phyloP scores from a whole-genome alignment of 2,888 invertebrate genomes.

The Luperina nickerlii region DNA sequence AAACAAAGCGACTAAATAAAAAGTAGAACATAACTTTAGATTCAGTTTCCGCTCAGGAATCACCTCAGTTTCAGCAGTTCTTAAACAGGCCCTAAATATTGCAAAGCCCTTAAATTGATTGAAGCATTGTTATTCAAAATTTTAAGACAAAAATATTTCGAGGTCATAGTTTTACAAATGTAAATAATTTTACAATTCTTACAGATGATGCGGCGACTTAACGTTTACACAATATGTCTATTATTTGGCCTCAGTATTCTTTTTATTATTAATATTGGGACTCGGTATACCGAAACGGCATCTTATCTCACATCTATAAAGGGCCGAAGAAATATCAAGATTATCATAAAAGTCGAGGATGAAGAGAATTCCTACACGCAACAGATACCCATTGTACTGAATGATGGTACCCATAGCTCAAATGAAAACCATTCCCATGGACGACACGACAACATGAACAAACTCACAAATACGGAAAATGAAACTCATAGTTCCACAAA shows the following conservation, averaged over 20 bases:
- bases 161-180: background rate
- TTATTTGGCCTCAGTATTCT: slow-evolving; percentile 87
- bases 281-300: slow-evolving; percentile 87
- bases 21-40: background rate
- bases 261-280: slow-evolving; percentile 86
- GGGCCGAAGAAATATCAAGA: slow-evolving; percentile 81
- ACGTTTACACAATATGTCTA: slow-evolving; percentile 33
- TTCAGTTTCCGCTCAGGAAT: background rate
- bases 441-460: background rate
- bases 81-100: background rate
- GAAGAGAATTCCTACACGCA: slow-evolving; percentile 80
- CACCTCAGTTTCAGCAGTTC: background rate
- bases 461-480: background rate
- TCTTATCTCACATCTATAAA: slow-evolving; percentile 82
- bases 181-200: background rate
- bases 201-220: slow-evolving; percentile 44
- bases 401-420: slow-evolving; percentile 73
- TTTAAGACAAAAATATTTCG: background rate
- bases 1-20: background rate
- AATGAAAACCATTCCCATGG: background rate
- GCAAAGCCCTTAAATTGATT: background rate
- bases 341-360: slow-evolving; percentile 89
- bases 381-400: slow-evolving; percentile 70
- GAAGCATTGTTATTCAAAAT: background rate
- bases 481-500: slow-evolving; percentile 58